Percentiles rank a stretch among this genome's conserved stretches.
Evolutionary conservation across 2,888 invertebrate genomes (phyloP).

Genomic region (Brenthis hecate): DNA sequence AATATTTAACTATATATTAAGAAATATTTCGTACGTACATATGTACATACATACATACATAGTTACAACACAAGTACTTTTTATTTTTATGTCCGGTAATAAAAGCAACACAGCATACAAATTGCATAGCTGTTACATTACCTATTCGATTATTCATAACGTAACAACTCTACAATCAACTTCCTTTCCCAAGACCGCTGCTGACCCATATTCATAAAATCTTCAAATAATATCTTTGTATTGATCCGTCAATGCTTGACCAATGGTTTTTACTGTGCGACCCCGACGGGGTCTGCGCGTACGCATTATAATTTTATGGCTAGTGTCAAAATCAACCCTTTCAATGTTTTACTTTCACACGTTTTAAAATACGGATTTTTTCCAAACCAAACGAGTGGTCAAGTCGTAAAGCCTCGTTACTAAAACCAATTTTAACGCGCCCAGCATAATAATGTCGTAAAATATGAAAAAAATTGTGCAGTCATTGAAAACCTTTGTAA

Average conservation of each 20-base stretch:
- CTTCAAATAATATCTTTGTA: constrained; percentile 59
- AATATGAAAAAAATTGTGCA: constrained; percentile 55
- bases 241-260: constrained; percentile 72
- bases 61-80: constrained; percentile 3
- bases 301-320: constrained; percentile 61
- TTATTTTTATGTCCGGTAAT: constrained; percentile 28
- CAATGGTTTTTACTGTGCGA: constrained; percentile 70
- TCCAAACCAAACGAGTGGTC: constrained; percentile 64
- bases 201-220: constrained; percentile 70
- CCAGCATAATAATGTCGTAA: constrained; percentile 76
- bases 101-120: constrained; percentile 28
- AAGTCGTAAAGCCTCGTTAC: constrained; percentile 67
- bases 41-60: background rate
- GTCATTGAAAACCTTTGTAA: constrained; percentile 39
- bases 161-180: constrained; percentile 41
- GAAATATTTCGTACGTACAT: constrained; percentile 1
- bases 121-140: constrained; percentile 32
- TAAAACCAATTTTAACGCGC: constrained; percentile 53
- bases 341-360: constrained; percentile 77
- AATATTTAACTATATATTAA: constrained; percentile 3
- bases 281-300: constrained; percentile 58
- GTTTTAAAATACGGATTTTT: constrained; percentile 71
- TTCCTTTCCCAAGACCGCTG: constrained; percentile 75
- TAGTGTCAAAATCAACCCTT: constrained; percentile 57
- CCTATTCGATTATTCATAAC: constrained; percentile 32